phyloP scores from a whole-genome alignment of 2,888 invertebrate genomes.

The Cheilosia urbana region DNA sequence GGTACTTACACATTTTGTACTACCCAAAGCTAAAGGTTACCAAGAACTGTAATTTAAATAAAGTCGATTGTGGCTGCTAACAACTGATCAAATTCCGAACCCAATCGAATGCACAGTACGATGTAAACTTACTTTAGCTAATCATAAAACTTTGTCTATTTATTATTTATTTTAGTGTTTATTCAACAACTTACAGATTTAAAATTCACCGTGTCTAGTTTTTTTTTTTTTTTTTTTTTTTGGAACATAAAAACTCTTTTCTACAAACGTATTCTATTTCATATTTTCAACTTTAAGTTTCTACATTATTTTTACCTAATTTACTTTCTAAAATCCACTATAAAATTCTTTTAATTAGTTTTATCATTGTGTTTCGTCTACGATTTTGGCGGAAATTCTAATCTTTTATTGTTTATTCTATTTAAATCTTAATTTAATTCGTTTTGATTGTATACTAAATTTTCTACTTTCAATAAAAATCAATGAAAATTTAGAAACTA shows the following conservation, averaged over 20 bases:
- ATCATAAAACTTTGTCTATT: constrained; percentile 49
- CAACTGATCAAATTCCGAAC: no score
- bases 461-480: constrained; percentile 55
- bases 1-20: no score
- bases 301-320: constrained; percentile 72
- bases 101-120: no score
- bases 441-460: constrained; percentile 71
- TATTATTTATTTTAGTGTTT: constrained; percentile 23
- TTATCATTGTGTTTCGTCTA: constrained; percentile 42
- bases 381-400: constrained; percentile 69
- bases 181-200: constrained; percentile 48
- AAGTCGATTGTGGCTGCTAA: no score
- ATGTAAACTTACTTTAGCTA: not conserved
- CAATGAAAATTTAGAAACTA: constrained; percentile 21
- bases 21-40: no score
- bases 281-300: constrained; percentile 59
- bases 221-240: constrained; percentile 19
- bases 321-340: constrained; percentile 55
- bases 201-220: constrained; percentile 33
- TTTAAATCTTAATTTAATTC: constrained; percentile 57
- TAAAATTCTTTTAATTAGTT: constrained; percentile 64
- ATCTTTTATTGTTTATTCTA: constrained; percentile 27
- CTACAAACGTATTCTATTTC: constrained; percentile 50
- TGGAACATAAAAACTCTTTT: constrained; percentile 35
- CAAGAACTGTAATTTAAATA: no score